Evolutionary conservation across 2,797 vertebrate species (phyloP).

Genomic region (Sibirionetta formosa): DNA sequence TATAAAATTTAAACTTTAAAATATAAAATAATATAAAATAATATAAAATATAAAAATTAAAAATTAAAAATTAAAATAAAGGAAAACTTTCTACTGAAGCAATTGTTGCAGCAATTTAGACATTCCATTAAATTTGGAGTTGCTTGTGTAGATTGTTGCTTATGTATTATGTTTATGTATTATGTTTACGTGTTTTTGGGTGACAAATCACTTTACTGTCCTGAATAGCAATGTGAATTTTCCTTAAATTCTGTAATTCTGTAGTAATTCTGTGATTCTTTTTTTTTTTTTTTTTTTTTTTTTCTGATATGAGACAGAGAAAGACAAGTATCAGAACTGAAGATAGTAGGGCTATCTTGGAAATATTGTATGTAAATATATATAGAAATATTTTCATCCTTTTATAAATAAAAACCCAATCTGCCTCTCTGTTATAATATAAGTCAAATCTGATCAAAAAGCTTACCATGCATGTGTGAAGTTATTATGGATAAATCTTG

Average conservation of each 20-base stretch:
- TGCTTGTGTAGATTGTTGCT: background rate
- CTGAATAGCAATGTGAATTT: background rate
- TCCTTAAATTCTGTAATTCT: background rate
- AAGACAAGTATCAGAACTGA: background rate
- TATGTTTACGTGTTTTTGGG: background rate
- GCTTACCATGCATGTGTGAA: background rate
- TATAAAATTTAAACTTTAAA: too few species aligned
- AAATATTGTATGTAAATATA: background rate
- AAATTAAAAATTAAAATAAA: background rate
- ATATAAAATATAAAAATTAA: too few species aligned
- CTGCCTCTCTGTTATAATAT: background rate
- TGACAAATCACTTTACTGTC: background rate
- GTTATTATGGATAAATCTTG: background rate
- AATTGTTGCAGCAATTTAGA: background rate
- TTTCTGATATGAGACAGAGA: background rate
- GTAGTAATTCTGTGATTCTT: background rate
- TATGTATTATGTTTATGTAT: too few species aligned
- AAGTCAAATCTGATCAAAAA: background rate
- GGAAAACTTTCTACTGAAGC: background rate
- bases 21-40: too few species aligned
- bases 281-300: background rate
- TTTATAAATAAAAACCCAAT: background rate
- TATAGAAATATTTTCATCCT: background rate
- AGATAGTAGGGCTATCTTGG: background rate
- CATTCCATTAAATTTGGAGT: background rate